Conservation (phyloP, 2,797 vertebrate species). For the Hoplostethus mediterraneus region DNA sequence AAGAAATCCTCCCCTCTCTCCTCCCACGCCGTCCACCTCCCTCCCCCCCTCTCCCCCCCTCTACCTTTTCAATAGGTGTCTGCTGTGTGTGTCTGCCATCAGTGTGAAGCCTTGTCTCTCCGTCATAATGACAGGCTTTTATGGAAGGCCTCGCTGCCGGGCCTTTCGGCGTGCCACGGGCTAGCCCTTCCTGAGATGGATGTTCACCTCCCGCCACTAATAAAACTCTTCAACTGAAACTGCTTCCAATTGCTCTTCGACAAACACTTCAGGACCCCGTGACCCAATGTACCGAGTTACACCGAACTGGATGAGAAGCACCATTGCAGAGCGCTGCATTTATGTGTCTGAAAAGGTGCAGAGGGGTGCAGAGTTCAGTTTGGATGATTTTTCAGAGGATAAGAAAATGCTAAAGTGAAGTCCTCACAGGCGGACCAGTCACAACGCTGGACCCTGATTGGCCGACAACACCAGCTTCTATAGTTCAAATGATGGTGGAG, state of each 20-base stretch:
- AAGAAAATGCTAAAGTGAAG: too few relatives aligned
- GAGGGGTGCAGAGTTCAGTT: too few relatives aligned
- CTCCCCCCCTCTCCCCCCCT: neutral
- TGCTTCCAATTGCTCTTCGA: conserved; percentile 56
- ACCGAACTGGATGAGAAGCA: neutral
- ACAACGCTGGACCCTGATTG: too few relatives aligned
- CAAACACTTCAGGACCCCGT: conserved; percentile 45
- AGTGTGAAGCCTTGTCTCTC: conserved; percentile 50
- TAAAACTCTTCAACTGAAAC: conserved; percentile 55
- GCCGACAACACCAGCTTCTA: too few relatives aligned
- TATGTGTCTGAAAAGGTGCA: too few relatives aligned
- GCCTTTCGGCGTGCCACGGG: conserved; percentile 34
- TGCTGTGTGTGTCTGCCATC: conserved; percentile 40
- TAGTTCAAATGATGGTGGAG: too few relatives aligned
- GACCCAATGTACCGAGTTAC: neutral
- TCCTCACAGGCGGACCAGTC: too few relatives aligned
- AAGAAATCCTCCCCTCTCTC: too few relatives aligned
- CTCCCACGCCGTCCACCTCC: conserved; percentile 11
- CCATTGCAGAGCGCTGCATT: too few relatives aligned
- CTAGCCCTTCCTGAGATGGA: conserved; percentile 54
- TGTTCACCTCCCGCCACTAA: conserved; percentile 44
- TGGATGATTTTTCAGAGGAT: too few relatives aligned
- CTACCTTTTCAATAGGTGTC: too few relatives aligned
- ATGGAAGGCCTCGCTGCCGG: conserved; percentile 62
- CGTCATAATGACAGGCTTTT: conserved; percentile 75